Evolutionary conservation across 2,888 invertebrate species (phyloP), one percentile per base, ranked within the genome.

Genomic region (Chesias legatella): DNA sequence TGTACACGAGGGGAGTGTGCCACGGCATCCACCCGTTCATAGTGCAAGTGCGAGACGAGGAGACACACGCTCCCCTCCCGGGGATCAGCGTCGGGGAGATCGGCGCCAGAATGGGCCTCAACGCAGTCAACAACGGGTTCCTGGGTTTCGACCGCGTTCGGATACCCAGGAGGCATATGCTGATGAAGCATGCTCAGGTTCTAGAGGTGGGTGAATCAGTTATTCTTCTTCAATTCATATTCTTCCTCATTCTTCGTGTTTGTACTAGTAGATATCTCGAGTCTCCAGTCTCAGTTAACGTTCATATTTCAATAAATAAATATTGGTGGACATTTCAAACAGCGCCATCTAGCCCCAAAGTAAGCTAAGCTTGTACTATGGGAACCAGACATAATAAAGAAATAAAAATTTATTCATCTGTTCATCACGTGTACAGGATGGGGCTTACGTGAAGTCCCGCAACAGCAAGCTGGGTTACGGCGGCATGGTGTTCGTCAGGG

Each of bases 31-130:
- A 98, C 69, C 93, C 96, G 0, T 98, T 98, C 70, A 91, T 98
- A 51, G 95, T 98, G 0, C 98, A 97, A 77, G 78, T 98, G 6
- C 89, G 98, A 48, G 94, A 97, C 60, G 92, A 94, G 65, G 93
- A 96, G 5, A 95, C 96, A 0, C 97, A 98, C 66, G 83, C 91
- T 68, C 96, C 97, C 0, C 63, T 98, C 63, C 92, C 93, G 13
- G 98, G 97, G 61, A 94, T 98, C 36, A 94, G 94, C 69, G 91
- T 98, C 34, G 98, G 98, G 0, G 98, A 98, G 76, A 97, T 98
- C 53, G 98, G 98, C 0, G 92, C 94, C 1, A 98, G 98, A 74
- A 88, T 98, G 50, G 98, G 96, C 4, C 94, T 97, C 89, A 95
- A 95, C 63, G 90, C 91, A 0, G 93, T 94, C 1, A 98, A 98